Evolutionary conservation across 2,113 vertebrate genomes (phyloP), one percentile per base, ranked within the genome.

Genomic region (Balaeniceps rex): DNA sequence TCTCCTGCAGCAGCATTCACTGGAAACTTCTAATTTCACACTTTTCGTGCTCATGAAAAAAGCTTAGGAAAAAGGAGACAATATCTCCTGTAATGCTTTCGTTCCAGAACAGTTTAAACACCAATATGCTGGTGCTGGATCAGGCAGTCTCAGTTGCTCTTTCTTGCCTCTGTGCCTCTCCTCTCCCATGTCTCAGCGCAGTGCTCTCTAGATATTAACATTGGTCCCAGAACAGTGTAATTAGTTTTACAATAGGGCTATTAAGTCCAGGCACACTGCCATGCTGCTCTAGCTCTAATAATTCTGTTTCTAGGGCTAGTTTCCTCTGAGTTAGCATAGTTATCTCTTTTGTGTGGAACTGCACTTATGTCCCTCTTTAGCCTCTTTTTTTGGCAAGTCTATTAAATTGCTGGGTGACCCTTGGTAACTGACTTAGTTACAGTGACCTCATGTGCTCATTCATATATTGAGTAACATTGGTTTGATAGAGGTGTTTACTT

Each of bases 181-280:
- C 9, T 89, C 38, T 91, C 14, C 60, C 14, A 2, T 19, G 4
- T 85, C 28, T 92, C 75, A 60, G 66, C 25, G 47, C 38, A 47
- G 47, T 9, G 22, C 49, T 90, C 74, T 28, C 52, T 82, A 83
- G 87, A 29, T 87, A 57, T 9, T 82, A 84, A 69, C 57, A 23
- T 12, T 63, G 74, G 83, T 85, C 81, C 54, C 36, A 85, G 87
- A 91, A 52, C 92, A 83, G 31, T 58, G 70, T 94, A 95, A 95
- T 95, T 96, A 91, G 82, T 87, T 96, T 96, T 95, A 93, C 87
- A 94, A 17, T 94, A 65, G 89, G 84, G 14, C 87, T 94, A 0
- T 96, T 94, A 95, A 93, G 70, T 91, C 74, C 75, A 85, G 95
- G 93, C 93, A 91, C 44, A 8, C 40, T 91, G 93, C 94, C 94